Evolutionary conservation across 2,888 invertebrate species (phyloP), one percentile per base, ranked within the genome.

Genomic region (Epistrophe eligans): DNA sequence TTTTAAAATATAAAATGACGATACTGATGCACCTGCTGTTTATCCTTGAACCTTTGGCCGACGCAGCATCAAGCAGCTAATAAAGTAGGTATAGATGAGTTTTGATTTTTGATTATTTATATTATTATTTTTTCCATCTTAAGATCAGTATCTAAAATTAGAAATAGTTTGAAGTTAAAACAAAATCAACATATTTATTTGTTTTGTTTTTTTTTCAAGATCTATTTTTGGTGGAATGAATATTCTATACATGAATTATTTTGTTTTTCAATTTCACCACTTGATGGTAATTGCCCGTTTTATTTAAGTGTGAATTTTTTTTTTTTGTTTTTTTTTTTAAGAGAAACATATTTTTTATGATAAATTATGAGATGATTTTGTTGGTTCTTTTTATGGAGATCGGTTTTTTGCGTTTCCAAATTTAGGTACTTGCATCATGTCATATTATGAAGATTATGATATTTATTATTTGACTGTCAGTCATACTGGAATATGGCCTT

Each of bases 221-320:
- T 57, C 57, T 57, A 57, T 57, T 57, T 57, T 57, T n/a, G 17
- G 32, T 52, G 32, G 32, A 57, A n/a, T 57, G n/a, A 32, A 57
- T 57, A n/a, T 57, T 57, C n/a, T 32, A 57, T 57, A 35, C 57
- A 35, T 57, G 57, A 57, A 35, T 35, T 32, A 57, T 57, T 57
- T 57, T 57, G 35, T 57, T 57, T 52, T 57, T n/a, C 57, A 57
- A 57, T 57, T 57, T 57, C 57, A 57, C 57, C 57, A 57, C 57
- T 57, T 57, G 57, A 35, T 35, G 57, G 57, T 57, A 57, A 57
- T 57, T 57, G 35, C 17, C 57, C 57, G 32, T 32, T 57, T 57
- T 35, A 35, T 57, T 57, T 57, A 57, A 57, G 35, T 35, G 57
- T 57, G 57, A 57, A 35, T 3, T 9, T 2, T 52, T 52, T 15